A percentile compares a stretch with the other conserved stretches of the same genome.
phyloP scores from a whole-genome alignment of 2,113 vertebrate genomes.

The Corydoras maculifer region DNA sequence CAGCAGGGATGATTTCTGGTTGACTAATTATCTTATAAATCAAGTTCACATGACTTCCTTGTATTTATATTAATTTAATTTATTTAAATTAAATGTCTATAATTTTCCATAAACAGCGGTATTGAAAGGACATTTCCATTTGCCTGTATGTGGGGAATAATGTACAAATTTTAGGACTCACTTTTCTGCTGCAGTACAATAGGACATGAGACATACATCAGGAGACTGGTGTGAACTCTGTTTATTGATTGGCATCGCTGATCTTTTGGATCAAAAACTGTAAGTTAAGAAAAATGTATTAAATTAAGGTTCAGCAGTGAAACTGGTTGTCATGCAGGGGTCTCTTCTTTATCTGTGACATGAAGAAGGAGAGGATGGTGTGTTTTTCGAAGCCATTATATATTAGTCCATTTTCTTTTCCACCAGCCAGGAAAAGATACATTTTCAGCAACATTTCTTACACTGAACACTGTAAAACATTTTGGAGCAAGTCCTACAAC shows the following conservation, averaged over 20 bases:
- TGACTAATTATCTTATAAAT: no score
- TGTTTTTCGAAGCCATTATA: neutral
- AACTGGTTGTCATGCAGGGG: conserved; percentile 39
- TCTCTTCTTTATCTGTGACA: neutral
- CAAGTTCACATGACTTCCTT: no score
- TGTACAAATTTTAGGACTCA: neutral
- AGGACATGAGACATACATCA: conserved; percentile 1
- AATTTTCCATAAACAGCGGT: no score
- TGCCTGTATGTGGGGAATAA: no score
- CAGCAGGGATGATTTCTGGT: no score
- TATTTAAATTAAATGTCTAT: no score
- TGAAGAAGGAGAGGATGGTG: neutral
- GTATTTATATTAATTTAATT: no score
- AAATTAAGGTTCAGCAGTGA: conserved; percentile 28
- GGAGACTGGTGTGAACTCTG: conserved; percentile 22
- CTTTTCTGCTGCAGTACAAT: neutral
- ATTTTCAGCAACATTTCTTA: conserved; percentile 6
- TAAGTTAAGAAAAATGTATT: conserved; percentile 26
- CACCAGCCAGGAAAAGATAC: no score
- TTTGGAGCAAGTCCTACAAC: conserved; percentile 19
- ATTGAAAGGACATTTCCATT: no score
- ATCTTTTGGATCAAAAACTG: conserved; percentile 28
- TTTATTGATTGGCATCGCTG: conserved; percentile 45
- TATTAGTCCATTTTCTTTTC: no score
- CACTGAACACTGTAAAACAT: neutral